Base-by-base conservation (phyloP, 1,140 invertebrate species). In the Lethocerus indicus region DNA sequence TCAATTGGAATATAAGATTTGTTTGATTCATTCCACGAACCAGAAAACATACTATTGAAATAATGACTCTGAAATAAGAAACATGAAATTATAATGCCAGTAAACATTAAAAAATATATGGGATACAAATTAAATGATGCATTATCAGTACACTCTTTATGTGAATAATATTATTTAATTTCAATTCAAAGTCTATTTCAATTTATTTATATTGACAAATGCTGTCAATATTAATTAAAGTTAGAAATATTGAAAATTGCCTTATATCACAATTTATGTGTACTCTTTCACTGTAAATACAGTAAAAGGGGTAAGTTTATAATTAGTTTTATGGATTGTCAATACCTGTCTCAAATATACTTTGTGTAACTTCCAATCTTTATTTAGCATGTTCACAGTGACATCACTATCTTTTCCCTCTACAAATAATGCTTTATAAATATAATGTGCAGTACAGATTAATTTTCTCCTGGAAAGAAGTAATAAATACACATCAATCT, bases 41-140 rank as follows among this genome's bases (percentile, higher is more conserved):
- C 83, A 59, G 75, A 81, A 64, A 88, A 87, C 84, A 88, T 87
- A 60, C 81, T 84, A 13, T 73, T 71, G 66, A 87, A 87, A 61
- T 86, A 87, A 2, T 80, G 80, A 59, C 81, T 85, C 73, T 87
- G 62, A 51, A 69, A 66, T 23, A 13, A 42, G 5, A 42, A 20
- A n/a, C n/a, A n/a, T n/a, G n/a, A n/a, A n/a, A n/a, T n/a, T n/a
- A n/a, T n/a, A n/a, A n/a, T n/a, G n/a, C n/a, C n/a, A n/a, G n/a
- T n/a, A n/a, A n/a, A n/a, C n/a, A n/a, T n/a, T n/a, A n/a, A n/a
- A n/a, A n/a, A n/a, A n/a, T n/a, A n/a, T n/a, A n/a, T n/a, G n/a
- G n/a, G n/a, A n/a, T n/a, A n/a, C n/a, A n/a, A n/a, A n/a, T n/a
- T n/a, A n/a, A n/a, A n/a, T n/a, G n/a, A n/a, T n/a, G n/a, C n/a